A percentile compares a stretch with the other conserved stretches of the same genome.
Evolutionary conservation across 2,113 vertebrate genomes (phyloP).

Genomic region (Microtus montanus): DNA sequence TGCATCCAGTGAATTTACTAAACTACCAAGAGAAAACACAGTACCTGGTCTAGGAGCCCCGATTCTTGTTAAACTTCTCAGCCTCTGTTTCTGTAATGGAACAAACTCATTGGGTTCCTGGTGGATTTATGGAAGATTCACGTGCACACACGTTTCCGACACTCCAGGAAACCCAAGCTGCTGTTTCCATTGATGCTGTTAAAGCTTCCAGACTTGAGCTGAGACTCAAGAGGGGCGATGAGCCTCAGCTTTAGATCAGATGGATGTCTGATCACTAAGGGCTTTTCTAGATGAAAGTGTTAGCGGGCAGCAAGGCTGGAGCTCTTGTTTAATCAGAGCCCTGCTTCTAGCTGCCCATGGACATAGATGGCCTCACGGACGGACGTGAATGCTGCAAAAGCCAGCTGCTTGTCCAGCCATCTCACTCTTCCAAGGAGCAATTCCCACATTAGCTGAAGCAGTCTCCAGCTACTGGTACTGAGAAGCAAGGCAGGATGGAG

Average conservation of each 20-base stretch:
- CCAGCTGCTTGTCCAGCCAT: not conserved
- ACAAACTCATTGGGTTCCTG: not conserved
- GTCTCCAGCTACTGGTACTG: not conserved
- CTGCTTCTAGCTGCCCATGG: not conserved
- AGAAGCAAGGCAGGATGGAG: not conserved
- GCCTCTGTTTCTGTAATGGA: not conserved
- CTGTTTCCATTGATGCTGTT: not conserved
- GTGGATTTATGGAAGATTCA: not conserved
- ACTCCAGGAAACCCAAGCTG: not conserved
- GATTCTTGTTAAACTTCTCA: not conserved
- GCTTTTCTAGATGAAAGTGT: not conserved
- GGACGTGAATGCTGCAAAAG: not conserved
- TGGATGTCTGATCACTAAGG: not conserved
- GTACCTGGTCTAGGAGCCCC: not conserved
- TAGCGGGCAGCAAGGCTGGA: not conserved
- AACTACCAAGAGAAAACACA: not conserved
- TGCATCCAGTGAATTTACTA: no score
- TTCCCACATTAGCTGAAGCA: accelerated
- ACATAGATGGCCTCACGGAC: not conserved
- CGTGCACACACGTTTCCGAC: not conserved
- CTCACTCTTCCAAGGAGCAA: not conserved
- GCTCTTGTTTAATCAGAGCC: not conserved
- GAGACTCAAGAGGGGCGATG: not conserved
- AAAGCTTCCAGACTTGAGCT: not conserved
- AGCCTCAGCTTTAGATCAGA: not conserved